These are phyloP conservation scores for Trachelus iudaicus DNA, from an alignment of 2,888 invertebrate species.

Conservation along the genomic window DNA sequence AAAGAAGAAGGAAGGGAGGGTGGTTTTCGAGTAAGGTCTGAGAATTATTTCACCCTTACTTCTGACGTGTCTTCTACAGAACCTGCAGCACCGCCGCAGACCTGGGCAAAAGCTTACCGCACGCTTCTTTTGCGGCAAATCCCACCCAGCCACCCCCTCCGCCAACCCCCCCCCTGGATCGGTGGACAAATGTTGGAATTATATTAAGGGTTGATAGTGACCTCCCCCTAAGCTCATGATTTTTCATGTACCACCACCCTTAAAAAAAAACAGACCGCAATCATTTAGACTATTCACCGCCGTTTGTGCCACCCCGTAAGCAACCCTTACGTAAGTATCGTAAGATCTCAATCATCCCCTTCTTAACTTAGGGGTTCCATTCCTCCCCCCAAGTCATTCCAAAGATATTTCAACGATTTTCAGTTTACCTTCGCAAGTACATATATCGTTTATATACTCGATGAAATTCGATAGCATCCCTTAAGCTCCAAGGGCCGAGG, in stretches of 20 bases:
- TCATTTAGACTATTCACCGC: neutral
- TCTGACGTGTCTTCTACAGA: neutral
- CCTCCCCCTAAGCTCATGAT: neutral
- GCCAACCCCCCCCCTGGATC: too few species aligned
- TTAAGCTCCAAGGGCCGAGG: neutral
- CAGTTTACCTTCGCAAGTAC: constrained; percentile 6
- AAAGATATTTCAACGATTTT: constrained; percentile 32
- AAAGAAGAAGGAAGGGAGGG: constrained; percentile 23
- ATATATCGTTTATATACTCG: constrained; percentile 8
- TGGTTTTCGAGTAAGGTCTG: constrained; percentile 36
- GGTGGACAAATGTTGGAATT: neutral
- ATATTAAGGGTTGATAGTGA: neutral
- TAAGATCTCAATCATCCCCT: neutral
- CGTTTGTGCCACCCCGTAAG: neutral
- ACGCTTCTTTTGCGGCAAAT: neutral
- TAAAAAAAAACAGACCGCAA: neutral
- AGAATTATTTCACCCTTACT: constrained; percentile 20
- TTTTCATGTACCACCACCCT: neutral
- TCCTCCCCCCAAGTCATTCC: neutral
- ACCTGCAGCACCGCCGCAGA: neutral
- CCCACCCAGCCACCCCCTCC: neutral
- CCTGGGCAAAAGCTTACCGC: neutral
- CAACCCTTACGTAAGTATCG: neutral
- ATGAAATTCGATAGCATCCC: constrained; percentile 21
- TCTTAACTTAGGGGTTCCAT: neutral